Base-by-base conservation (phyloP, 2,113 vertebrate genomes). In the Neopipo cinnamomea region DNA sequence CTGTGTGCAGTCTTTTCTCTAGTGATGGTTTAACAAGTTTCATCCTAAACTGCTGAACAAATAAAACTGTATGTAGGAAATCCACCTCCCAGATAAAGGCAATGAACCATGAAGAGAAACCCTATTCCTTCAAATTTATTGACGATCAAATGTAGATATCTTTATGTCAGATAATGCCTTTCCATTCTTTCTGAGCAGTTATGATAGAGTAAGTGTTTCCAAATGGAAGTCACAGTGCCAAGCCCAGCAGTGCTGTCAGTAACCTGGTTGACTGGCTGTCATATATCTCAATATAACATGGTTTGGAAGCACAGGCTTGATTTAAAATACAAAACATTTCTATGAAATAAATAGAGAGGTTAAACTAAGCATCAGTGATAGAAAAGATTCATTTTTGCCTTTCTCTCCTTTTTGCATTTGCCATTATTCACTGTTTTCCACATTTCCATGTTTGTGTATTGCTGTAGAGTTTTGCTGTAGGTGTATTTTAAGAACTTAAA, bases 141-240 rank as follows among this genome's bases (percentile, higher is more conserved):
- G 76, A 95, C 44, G 65, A 84, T 91, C 88, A 92, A 93, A 94
- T 93, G 44, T 89, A 88, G 93, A 78, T 94, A 84, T 72, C 49
- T 92, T 96, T 49, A 74, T 71, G 80, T 87, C 88, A 93, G 56
- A 68, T 72, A 76, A 84, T 82, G 77, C 82, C 14, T 92, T 84
- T 74, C 66, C 49, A 39, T 91, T 85, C 41, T 96, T 35, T 87
- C 53, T 89, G 86, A 91, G 65, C 49, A 78, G 62, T 87, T 44
- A 53, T 72, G 83, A 50, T 56, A 46, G 67, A 85, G 65, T 77
- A 86, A 90, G 33, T 63, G n/a, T 41, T 84, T 94, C 83, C 88
- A 75, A 91, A 31, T 72, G 62, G 80, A 87, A 89, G 74, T 78
- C 58, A 49, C 24, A 27, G n/a, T 52, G 58, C 35, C 58, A 79